These are phyloP conservation scores for Eristalinus sepulchralis DNA, from an alignment of 2,888 invertebrate species.

Conservation along the genomic window DNA sequence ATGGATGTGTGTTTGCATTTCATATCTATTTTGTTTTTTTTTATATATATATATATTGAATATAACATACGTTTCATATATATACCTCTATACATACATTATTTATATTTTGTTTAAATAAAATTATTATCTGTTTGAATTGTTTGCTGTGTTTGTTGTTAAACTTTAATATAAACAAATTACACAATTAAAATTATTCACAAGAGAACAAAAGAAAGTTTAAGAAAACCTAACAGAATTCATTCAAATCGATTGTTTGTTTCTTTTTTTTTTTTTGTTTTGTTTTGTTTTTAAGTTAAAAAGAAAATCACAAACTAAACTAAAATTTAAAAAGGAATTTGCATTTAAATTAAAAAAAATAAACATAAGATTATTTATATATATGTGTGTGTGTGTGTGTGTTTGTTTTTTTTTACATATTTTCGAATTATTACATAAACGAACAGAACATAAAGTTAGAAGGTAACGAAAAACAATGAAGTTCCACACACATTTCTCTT, in stretches of 20 bases:
- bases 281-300: constrained; percentile 34
- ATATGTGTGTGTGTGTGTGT: constrained; percentile 57
- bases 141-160: constrained; percentile 8
- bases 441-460: constrained; percentile 23
- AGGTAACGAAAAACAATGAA: constrained; percentile 39
- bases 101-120: constrained; percentile 42
- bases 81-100: constrained; percentile 22
- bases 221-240: constrained; percentile 14
- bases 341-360: constrained; percentile 46
- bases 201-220: constrained; percentile 38
- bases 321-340: constrained; percentile 36
- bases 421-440: neutral
- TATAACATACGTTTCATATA: constrained; percentile 58
- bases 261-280: neutral
- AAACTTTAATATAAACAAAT: constrained; percentile 44
- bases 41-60: constrained; percentile 29
- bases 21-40: constrained; percentile 28
- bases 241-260: constrained; percentile 22
- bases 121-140: constrained; percentile 51
- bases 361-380: constrained; percentile 43
- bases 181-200: constrained; percentile 43
- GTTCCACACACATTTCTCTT: neutral
- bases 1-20: constrained; percentile 1
- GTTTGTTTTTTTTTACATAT: neutral
- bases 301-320: constrained; percentile 68